Base-by-base conservation (phyloP, 2,888 invertebrate genomes). In the Drosophila tripunctata region DNA sequence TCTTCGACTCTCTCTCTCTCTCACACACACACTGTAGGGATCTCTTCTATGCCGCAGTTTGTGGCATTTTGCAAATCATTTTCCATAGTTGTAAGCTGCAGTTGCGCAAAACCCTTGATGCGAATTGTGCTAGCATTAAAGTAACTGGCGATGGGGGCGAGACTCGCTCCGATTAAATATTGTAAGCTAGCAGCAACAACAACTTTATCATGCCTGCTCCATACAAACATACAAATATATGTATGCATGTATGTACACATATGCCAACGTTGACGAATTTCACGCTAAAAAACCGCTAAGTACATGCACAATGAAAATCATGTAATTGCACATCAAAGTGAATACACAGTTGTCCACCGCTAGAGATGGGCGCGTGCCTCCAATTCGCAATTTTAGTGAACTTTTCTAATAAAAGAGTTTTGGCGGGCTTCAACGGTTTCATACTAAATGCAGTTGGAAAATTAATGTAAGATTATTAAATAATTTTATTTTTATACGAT, bases 21-120 rank as follows among this genome's bases (percentile, higher is more conserved):
- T 21, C 4, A 21, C 21, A 21, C 21, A 4, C 21, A 21, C 21
- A 22, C 10, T 56, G 35, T 62, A 44, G 48, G 52, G 58, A 27
- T 22, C 22, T 40, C 56, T 17, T 43, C 33, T 31, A 36, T 36
- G 51, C 51, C 51, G 19, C 35, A 58, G 41, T 58, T 62, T 48
- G 47, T 65, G 70, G 61, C 64, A 67, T 70, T 87, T 76, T 76
- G 84, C 84, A 85, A 88, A 88, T 85, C 81, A 86, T 80, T 83
- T 83, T 86, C 58, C 75, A 63, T 63, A 66, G 79, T 67, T 62
- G 36, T 21, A 12, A 41, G 27, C n/a, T n/a, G n/a, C 4, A 40
- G 54, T 84, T 87, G 83, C 84, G 81, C 88, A 88, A 81, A 82
- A 63, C 82, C 82, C 87, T 82, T 87, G 71, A 87, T 61, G 65